Percentiles rank a stretch among this genome's conserved stretches.
Conservation (phyloP, 2,113 vertebrate species). For the Mobula birostris region DNA sequence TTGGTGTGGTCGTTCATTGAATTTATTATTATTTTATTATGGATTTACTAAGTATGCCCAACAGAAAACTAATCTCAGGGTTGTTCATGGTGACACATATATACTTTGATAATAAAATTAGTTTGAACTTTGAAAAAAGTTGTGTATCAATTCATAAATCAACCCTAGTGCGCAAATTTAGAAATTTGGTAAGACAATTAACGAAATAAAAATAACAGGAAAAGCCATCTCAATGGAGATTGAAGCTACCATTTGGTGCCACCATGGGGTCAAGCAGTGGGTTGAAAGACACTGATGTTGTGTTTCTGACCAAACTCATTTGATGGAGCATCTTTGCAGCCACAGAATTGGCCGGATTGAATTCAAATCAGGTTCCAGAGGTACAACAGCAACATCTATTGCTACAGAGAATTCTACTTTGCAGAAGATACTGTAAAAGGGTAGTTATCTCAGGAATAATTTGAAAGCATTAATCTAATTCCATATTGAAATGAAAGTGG, state of each 20-base stretch:
- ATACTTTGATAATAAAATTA: too few relatives aligned
- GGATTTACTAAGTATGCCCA: too few relatives aligned
- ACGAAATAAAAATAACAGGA: background rate
- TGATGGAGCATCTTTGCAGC: background rate
- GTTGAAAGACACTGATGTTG: background rate
- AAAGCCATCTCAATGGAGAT: background rate
- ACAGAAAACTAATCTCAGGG: too few relatives aligned
- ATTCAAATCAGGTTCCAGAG: background rate
- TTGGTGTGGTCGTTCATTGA: too few relatives aligned
- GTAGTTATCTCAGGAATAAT: background rate
- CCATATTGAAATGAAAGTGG: background rate
- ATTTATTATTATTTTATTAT: too few relatives aligned
- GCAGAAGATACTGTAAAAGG: background rate
- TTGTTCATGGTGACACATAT: too few relatives aligned
- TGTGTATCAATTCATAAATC: background rate
- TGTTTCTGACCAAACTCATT: background rate
- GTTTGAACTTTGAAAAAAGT: too few relatives aligned
- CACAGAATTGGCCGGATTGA: background rate
- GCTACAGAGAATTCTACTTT: background rate
- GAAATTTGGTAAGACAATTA: background rate
- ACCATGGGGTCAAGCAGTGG: too few relatives aligned
- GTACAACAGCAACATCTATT: background rate
- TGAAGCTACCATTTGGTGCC: background rate
- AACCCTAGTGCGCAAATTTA: background rate
- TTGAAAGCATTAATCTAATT: constrained; percentile 15